phyloP scores from a whole-genome alignment of 2,888 invertebrate genomes.

The Urechis unicinctus region DNA sequence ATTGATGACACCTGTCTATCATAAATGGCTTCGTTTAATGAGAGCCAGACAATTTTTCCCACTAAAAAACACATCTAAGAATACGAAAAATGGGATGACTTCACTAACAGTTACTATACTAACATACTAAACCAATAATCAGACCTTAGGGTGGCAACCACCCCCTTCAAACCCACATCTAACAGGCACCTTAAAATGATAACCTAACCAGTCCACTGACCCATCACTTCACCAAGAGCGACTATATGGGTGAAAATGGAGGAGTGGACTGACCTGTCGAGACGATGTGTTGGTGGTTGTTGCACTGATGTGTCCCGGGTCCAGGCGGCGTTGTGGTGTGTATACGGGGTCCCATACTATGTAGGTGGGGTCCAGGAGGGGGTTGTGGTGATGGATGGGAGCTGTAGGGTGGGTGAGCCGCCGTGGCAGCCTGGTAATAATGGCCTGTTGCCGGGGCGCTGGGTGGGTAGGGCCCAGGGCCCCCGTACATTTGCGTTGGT shows the following conservation, averaged over 20 bases:
- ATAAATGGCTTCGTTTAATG: too few species aligned
- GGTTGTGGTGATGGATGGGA: not conserved
- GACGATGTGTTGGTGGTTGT: constrained; percentile 14
- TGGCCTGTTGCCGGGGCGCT: not conserved
- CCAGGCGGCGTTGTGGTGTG: constrained; percentile 14
- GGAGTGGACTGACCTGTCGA: constrained; percentile 1
- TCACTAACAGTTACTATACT: too few species aligned
- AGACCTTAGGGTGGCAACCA: too few species aligned
- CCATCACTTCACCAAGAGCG: not conserved
- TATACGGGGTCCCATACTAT: constrained; percentile 11
- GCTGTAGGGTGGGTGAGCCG: not conserved
- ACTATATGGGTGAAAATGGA: not conserved
- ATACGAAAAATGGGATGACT: too few species aligned
- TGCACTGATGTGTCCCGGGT: constrained; percentile 12
- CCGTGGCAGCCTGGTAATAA: not conserved
- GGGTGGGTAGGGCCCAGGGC: not conserved
- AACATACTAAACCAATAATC: too few species aligned
- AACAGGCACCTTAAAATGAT: too few species aligned
- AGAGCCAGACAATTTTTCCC: too few species aligned
- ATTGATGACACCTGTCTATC: too few species aligned
- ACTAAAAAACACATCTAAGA: too few species aligned
- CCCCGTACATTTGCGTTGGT: constrained; percentile 16
- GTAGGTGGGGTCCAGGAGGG: constrained; percentile 5
- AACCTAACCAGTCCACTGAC: too few species aligned
- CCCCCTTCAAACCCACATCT: too few species aligned